These are phyloP conservation scores for Turnix velox DNA, from an alignment of 2,113 vertebrate genomes.

Conservation along the genomic window DNA sequence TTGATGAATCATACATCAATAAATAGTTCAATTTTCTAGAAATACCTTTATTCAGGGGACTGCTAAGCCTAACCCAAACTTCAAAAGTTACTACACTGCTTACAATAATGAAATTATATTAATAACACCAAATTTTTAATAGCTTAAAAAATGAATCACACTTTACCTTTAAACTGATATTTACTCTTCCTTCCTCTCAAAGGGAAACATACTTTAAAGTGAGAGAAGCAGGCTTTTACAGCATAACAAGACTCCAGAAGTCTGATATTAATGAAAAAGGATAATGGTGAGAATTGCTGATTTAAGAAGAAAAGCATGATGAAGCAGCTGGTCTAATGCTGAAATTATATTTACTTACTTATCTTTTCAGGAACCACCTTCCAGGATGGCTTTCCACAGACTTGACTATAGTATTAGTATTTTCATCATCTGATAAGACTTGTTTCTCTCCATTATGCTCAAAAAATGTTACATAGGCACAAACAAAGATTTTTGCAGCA, in stretches of 20 bases:
- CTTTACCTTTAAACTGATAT: slow-evolving; percentile 15
- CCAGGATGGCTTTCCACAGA: neutral
- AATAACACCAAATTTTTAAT: neutral
- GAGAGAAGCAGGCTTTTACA: slow-evolving; percentile 4
- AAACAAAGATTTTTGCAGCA: neutral
- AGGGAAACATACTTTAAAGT: slow-evolving; percentile 25
- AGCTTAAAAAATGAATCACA: slow-evolving; percentile 1
- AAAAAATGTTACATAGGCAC: neutral
- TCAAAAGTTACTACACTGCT: neutral
- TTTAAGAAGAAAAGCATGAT: neutral
- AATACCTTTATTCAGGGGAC: neutral
- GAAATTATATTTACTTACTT: neutral
- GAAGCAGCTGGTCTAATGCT: neutral
- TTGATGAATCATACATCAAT: neutral
- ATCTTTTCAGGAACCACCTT: neutral
- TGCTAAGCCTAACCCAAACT: neutral
- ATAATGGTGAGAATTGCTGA: neutral
- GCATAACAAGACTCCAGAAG: neutral
- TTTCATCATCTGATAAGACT: neutral
- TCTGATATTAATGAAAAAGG: slow-evolving; percentile 28
- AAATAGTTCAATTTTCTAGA: neutral
- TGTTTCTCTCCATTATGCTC: neutral
- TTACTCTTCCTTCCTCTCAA: slow-evolving; percentile 19
- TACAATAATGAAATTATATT: slow-evolving; percentile 5
- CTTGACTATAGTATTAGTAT: neutral